Base-by-base conservation (phyloP, 2,113 vertebrate genomes). In the Tauraco erythrolophus region DNA sequence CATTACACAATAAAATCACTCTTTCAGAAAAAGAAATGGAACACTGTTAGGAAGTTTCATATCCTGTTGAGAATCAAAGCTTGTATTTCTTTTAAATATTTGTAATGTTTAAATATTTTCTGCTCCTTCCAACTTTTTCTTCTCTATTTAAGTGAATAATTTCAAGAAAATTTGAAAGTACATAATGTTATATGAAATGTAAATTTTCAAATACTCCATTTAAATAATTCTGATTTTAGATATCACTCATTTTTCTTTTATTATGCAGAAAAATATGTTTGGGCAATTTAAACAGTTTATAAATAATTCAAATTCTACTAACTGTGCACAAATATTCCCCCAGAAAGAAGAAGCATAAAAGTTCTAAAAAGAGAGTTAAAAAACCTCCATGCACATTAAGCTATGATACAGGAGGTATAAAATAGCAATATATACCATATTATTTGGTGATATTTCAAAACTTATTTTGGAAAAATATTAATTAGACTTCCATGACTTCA, bases 321-420 rank as follows among this genome's bases (percentile, higher is more conserved):
- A 65, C 50, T 58, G 1, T 39, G 10, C 7, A 62, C 1, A 65
- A 53, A 5, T 51, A 68, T 4, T 25, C 3, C 11, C 7, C 3
- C 11, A 74, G 31, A 94, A 92, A 68, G 6, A 53, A 56, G 28
- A 7, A 56, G 2, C 4, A 56, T 23, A 54, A 83, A 88, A 90
- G 2, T 6, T 56, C 13, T 57, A 12, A 31, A 33, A 12, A 79
- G 7, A 72, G 7, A 72, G 4, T 37, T 18, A 75, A 74, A 76
- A 11, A 33, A 5, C 1, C 0, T 1, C 6, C 17, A 69, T 12
- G 24, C 1, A 46, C 11, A 41, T 43, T 2, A 48, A 85, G 1
- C 8, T 45, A 21, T 22, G 4, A n/a, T 46, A 70, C 12, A 77
- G 24, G 7, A 86, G 4, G 6, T 14, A 65, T 57, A 48, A 87